Percentiles rank a stretch among this genome's conserved stretches.
phyloP scores from a whole-genome alignment of 2,888 invertebrate genomes.

The Troglohyphantes excavatus region DNA sequence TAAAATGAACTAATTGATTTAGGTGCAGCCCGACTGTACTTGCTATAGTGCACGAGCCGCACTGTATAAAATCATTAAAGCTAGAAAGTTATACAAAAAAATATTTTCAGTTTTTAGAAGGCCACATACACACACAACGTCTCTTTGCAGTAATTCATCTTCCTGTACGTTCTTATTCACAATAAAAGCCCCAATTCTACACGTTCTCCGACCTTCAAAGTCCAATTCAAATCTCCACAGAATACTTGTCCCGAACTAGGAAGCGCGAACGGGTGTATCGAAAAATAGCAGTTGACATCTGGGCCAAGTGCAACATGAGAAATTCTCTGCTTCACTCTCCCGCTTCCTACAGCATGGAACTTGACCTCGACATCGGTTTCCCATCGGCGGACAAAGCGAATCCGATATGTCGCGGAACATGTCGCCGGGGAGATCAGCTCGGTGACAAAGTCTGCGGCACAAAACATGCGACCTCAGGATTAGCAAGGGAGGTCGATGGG shows the following conservation, averaged over 20 bases:
- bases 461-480: constrained; percentile 32
- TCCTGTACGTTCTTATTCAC: no score
- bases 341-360: constrained; percentile 46
- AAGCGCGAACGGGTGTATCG: constrained; percentile 13
- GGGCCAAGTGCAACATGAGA: constrained; percentile 64
- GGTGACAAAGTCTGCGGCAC: not conserved
- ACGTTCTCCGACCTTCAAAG: constrained; percentile 19
- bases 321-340: constrained; percentile 32
- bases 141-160: no score
- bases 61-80: no score
- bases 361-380: constrained; percentile 67
- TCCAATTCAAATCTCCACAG: not conserved
- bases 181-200: no score
- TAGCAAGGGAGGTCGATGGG: constrained; percentile 11
- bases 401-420: constrained; percentile 27
- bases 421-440: not conserved
- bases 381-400: constrained; percentile 40
- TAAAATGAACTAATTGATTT: no score
- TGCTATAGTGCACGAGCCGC: no score
- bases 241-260: constrained; percentile 5
- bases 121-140: no score
- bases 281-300: constrained; percentile 47
- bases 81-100: not conserved
- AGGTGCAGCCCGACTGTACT: no score
- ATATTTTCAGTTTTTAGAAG: no score